A percentile compares a stretch with the other conserved stretches of the same genome.
Evolutionary conservation across 2,888 invertebrate genomes (phyloP).

Genomic region (Polydrusus pterygomalis): DNA sequence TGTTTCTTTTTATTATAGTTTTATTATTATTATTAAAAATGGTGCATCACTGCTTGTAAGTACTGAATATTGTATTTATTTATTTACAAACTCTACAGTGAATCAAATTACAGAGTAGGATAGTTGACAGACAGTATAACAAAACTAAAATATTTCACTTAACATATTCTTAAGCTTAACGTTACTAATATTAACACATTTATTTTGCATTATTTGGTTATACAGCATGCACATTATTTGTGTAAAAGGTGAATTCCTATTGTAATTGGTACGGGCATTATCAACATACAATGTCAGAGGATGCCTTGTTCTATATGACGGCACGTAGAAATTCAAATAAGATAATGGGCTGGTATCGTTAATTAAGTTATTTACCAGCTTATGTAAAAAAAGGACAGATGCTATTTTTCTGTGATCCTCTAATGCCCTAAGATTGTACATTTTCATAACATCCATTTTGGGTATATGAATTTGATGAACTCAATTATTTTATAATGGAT

Average conservation of each 20-base stretch:
- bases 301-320: background rate
- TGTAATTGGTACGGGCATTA: background rate
- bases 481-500: background rate
- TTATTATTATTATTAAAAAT: too few relatives aligned
- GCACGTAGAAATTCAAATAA: background rate
- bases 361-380: background rate
- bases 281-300: background rate
- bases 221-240: background rate
- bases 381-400: background rate
- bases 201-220: background rate
- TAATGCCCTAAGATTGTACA: background rate
- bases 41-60: too few relatives aligned
- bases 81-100: background rate
- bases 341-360: background rate
- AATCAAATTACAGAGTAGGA: background rate
- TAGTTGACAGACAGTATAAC: background rate
- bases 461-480: background rate
- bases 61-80: background rate
- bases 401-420: background rate
- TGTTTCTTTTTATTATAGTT: too few relatives aligned
- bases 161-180: background rate
- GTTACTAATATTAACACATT: background rate
- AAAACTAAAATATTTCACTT: background rate
- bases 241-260: background rate
- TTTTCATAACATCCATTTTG: background rate